phyloP scores from a whole-genome alignment of 2,888 invertebrate genomes.

The Pachliopta kotzebuea region DNA sequence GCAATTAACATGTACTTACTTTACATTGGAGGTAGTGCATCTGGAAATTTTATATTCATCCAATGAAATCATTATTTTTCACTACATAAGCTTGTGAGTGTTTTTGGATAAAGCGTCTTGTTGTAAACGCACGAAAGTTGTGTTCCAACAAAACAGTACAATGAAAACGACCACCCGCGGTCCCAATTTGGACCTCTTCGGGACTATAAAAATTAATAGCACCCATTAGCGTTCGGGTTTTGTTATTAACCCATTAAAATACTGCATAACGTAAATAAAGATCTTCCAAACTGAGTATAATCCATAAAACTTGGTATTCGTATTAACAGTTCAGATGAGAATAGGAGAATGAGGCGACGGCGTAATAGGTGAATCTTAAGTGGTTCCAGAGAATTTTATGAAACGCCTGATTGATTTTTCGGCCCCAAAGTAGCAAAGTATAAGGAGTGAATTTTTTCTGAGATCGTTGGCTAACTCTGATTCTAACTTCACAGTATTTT shows the following conservation, averaged over 20 bases:
- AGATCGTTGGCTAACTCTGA: too few relatives aligned
- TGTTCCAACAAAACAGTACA: slow-evolving; percentile 22
- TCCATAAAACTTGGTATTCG: slow-evolving; percentile 45
- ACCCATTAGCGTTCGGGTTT: slow-evolving; percentile 46
- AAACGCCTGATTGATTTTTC: too few relatives aligned
- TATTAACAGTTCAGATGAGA: slow-evolving; percentile 32
- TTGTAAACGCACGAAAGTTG: slow-evolving; percentile 3
- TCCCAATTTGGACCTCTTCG: slow-evolving; percentile 49
- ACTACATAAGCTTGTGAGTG: too few relatives aligned
- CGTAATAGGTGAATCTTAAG: slow-evolving; percentile 1
- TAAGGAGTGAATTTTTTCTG: too few relatives aligned
- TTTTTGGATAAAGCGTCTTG: too few relatives aligned
- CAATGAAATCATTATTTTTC: too few relatives aligned
- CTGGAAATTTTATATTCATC: too few relatives aligned
- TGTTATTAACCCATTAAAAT: slow-evolving; percentile 61
- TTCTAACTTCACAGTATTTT: too few relatives aligned
- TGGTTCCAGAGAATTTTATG: too few relatives aligned
- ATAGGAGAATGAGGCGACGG: slow-evolving; percentile 17
- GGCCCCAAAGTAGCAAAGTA: too few relatives aligned
- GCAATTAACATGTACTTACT: too few relatives aligned
- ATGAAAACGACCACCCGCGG: slow-evolving; percentile 56
- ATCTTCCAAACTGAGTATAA: slow-evolving; percentile 41
- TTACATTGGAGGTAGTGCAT: too few relatives aligned
- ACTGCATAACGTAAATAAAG: slow-evolving; percentile 57
- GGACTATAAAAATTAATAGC: slow-evolving; percentile 65